Base-by-base conservation (phyloP, 2,888 invertebrate species). In the Epistrophella euchroma region DNA sequence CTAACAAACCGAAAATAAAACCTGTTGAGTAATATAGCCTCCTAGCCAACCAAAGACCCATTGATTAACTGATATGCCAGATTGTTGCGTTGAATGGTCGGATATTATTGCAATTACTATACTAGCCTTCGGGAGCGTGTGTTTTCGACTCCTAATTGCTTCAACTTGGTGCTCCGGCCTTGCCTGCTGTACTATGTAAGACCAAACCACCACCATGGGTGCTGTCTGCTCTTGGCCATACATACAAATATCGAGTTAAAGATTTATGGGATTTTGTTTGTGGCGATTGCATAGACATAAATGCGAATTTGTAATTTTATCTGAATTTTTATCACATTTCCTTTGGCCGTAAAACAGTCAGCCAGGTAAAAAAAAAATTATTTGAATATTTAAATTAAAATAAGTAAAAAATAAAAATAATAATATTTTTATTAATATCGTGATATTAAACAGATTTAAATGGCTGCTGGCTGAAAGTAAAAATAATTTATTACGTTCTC, bases 361-460 rank as follows among this genome's bases (percentile, higher is more conserved):
- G 45, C 35, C 56, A 76, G 66, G 19, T 45, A 55, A 55, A 62
- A 73, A 68, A 60, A 55, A 50, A 62, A 43, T 66, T 58, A 43
- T 74, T 75, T 75, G 58, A 75, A 80, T 80, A 84, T 84, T 84
- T 84, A 80, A 80, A 84, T 84, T 84, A 74, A 78, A 84, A 84
- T 70, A 56, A 70, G 22, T 62, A 52, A 40, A 70, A 43, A 73
- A 43, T 9, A 66, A 76, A 32, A 32, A 56, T 35, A 55, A 55
- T 32, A 32, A 55, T 4, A 55, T 5, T 32, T 35, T 56, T 56
- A 56, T 79, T 68, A 28, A 68, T 68, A 77, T 68, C 66, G 25
- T n/a, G 72, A 60, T 77, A 72, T 52, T 37, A 66, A 72, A 52
- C 60, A 68, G 77, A 71, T 77, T 72, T 72, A 19, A 43, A 60